Conservation (phyloP, 2,888 invertebrate genomes). For the Xanthorhoe spadicearia region DNA sequence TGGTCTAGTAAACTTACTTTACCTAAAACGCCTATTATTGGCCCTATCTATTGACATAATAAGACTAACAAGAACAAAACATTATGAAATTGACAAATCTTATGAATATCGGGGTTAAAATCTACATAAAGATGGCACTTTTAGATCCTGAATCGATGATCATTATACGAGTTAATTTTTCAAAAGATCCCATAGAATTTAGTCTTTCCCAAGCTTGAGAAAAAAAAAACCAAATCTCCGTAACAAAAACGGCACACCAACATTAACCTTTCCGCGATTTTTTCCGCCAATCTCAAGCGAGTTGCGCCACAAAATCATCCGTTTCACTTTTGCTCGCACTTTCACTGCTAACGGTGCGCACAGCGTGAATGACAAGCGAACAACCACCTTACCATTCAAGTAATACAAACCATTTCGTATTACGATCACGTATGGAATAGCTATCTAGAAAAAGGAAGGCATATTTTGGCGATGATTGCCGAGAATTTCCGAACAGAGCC, state of each 20-base stretch:
- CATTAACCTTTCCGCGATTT: conserved; percentile 54
- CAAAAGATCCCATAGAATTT: no score
- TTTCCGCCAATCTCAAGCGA: conserved; percentile 70
- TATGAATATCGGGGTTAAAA: no score
- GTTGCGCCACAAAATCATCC: conserved; percentile 72
- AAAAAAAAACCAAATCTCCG: conserved; percentile 13
- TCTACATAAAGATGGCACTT: no score
- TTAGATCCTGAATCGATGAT: no score
- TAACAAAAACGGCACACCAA: conserved; percentile 21
- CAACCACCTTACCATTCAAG: conserved; percentile 49
- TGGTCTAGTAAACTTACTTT: no score
- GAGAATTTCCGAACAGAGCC: conserved; percentile 51
- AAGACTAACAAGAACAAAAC: no score
- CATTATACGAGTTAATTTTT: no score
- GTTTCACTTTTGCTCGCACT: conserved; percentile 82
- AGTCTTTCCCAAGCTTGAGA: not conserved
- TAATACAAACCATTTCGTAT: conserved; percentile 35
- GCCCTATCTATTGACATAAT: no score
- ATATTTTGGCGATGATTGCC: conserved; percentile 54
- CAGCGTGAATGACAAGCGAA: conserved; percentile 53
- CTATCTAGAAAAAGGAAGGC: conserved; percentile 32
- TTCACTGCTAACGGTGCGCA: conserved; percentile 79
- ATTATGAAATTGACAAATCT: no score
- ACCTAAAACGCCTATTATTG: no score
- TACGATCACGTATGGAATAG: conserved; percentile 47